Conservation (phyloP, 2,797 vertebrate species). For the Gila robusta region DNA sequence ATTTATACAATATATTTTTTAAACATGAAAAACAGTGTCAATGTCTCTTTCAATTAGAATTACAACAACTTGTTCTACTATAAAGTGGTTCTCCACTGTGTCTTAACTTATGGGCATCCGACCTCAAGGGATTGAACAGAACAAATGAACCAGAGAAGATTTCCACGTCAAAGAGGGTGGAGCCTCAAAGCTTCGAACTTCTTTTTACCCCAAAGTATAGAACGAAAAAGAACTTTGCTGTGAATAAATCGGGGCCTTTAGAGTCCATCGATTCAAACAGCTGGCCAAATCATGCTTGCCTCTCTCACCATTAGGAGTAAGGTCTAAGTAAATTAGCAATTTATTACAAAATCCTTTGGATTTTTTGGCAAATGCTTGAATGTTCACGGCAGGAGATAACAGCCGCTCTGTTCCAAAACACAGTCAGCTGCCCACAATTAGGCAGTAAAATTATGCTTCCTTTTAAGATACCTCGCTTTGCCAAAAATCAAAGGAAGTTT, state of each 20-base stretch:
- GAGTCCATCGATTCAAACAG: not conserved
- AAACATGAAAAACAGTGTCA: too few species aligned
- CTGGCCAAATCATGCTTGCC: not conserved
- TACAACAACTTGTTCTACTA: too few species aligned
- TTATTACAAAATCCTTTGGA: not conserved
- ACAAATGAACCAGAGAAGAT: too few species aligned
- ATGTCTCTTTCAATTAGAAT: too few species aligned
- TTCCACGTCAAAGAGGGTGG: too few species aligned
- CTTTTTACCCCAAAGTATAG: not conserved
- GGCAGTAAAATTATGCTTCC: not conserved
- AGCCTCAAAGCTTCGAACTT: not conserved
- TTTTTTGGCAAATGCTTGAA: constrained; percentile 18
- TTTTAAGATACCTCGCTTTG: not conserved
- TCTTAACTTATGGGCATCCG: too few species aligned
- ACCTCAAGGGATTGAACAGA: too few species aligned
- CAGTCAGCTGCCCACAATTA: not conserved
- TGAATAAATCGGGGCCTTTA: not conserved
- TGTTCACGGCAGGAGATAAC: not conserved
- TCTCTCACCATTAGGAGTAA: not conserved
- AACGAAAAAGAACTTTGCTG: not conserved
- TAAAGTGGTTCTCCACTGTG: too few species aligned
- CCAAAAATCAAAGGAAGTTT: not conserved
- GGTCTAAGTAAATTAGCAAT: not conserved
- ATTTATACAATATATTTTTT: too few species aligned
- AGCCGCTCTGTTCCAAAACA: not conserved